Evolutionary conservation across 2,113 vertebrate genomes (phyloP).

Genomic region (Tupaia chinensis): DNA sequence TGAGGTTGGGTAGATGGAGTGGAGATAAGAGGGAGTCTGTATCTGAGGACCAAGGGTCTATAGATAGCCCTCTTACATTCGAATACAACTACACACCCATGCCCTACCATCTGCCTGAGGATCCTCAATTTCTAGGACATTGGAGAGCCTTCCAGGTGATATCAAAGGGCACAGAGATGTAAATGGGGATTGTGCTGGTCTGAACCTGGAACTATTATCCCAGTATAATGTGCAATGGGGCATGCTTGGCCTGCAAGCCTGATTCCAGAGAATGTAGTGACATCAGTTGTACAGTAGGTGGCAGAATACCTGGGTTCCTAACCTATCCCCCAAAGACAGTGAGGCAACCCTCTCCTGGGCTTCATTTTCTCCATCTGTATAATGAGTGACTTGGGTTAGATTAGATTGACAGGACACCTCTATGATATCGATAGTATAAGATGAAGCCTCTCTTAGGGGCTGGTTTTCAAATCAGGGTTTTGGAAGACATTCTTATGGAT

Average conservation of each 20-base stretch:
- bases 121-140: conserved; percentile 41
- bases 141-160: neutral
- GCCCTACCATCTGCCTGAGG: neutral
- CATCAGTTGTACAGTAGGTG: neutral
- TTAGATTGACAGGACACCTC: neutral
- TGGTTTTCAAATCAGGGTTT: neutral
- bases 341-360: neutral
- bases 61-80: neutral
- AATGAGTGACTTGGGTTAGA: neutral
- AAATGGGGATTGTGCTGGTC: neutral
- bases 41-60: neutral
- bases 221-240: neutral
- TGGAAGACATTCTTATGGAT: neutral
- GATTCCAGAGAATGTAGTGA: neutral
- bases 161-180: neutral
- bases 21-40: neutral
- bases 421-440: neutral
- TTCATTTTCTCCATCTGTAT: conserved; percentile 29
- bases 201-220: neutral
- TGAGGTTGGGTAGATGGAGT: neutral
- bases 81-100: neutral
- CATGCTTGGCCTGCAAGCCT: neutral
- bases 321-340: neutral
- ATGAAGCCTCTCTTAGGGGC: neutral
- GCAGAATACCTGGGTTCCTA: neutral